Evolutionary conservation across 2,888 invertebrate species (phyloP), one percentile per base, ranked within the genome.

Genomic region (Cataglyphis livida): DNA sequence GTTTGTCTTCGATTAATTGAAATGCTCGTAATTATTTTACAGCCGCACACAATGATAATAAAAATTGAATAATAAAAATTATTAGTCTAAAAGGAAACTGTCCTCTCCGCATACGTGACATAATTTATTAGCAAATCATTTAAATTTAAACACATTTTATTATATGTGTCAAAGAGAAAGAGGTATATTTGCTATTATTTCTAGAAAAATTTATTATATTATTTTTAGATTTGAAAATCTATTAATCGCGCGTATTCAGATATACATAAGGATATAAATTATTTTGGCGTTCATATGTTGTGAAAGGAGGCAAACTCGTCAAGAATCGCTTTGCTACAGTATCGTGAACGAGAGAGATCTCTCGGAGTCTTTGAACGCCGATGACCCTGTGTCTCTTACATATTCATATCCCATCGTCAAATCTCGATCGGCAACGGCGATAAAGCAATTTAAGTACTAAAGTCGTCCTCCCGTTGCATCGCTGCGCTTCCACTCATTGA

Each of bases 381-480:
- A 83, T 84, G 75, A 79, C 85, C 84, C 85, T 83, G 84, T 83
- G 83, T 85, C 87, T 85, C 85, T 88, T 89, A 87, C 87, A 89
- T 87, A 89, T 89, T 89, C 87, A 89, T 84, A 85, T 83, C 81
- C 84, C 85, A 89, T 89, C 89, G 84, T 57, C 59, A 81, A 74
- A 89, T 89, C 89, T 83, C 85, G 87, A 89, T 89, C 89, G 81
- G 74, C 81, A 66, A 74, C 78, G 32, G 70, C 85, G 89, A 89
- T 89, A 85, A 87, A 89, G 84, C 89, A 85, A 89, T 89, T 87
- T 85, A 89, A 88, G 82, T 84, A 87, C 78, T 88, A 89, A 89
- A 87, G 57, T 76, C 65, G 76, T 75, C 81, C 82, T 64, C 54
- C 71, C 65, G 66, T 66, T 81, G 61, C 59, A 44, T 68, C 48